These are phyloP conservation scores for Digitonthophagus gazella DNA, from an alignment of 2,888 invertebrate genomes.

Conservation along the genomic window DNA sequence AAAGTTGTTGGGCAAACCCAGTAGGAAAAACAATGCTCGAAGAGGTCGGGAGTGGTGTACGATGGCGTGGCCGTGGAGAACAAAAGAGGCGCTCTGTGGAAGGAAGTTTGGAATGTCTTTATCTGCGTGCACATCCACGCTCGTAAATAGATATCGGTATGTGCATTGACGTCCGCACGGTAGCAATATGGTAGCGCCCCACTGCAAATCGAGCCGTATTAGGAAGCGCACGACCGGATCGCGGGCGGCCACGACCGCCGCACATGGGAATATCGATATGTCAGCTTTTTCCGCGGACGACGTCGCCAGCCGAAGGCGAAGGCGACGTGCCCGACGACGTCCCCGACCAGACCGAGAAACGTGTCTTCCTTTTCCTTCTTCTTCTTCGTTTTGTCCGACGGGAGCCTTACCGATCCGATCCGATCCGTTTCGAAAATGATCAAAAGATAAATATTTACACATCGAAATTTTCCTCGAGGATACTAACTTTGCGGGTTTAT, in stretches of 20 bases:
- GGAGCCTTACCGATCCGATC: not conserved
- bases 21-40: not conserved
- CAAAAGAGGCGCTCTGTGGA: slow-evolving; percentile 1
- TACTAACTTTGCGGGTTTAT: not conserved
- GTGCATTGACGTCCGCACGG: slow-evolving; percentile 36
- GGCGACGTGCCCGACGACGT: not conserved
- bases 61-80: not conserved
- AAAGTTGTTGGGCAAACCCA: not conserved
- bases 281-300: slow-evolving; percentile 32
- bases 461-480: not conserved
- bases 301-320: slow-evolving; percentile 4
- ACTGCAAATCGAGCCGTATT: slow-evolving; percentile 38
- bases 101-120: slow-evolving; percentile 30
- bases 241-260: slow-evolving; percentile 22
- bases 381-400: not conserved
- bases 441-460: not conserved
- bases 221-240: slow-evolving; percentile 36
- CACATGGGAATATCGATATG: slow-evolving; percentile 36
- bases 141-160: slow-evolving; percentile 37
- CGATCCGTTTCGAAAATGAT: not conserved
- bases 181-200: slow-evolving; percentile 37
- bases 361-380: not conserved
- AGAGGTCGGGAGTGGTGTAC: not conserved
- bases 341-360: not conserved
- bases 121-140: slow-evolving; percentile 31